Conservation (phyloP, 2,113 vertebrate genomes). For the Phyllostomus hastatus region DNA sequence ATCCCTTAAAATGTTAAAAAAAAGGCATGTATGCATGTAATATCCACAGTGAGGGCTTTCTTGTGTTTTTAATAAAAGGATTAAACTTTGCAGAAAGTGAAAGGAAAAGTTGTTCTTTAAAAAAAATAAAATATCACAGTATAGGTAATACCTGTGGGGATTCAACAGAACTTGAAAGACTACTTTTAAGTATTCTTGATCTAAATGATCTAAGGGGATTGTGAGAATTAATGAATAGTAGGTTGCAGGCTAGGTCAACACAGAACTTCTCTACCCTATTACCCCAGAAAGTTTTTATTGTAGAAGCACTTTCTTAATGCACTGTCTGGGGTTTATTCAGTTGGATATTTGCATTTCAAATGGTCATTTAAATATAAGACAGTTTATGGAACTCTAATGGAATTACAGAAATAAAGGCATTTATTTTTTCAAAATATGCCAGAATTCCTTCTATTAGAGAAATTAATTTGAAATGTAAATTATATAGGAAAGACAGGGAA, state of each 20-base stretch:
- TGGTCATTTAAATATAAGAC: conserved; percentile 38
- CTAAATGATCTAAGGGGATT: conserved; percentile 65
- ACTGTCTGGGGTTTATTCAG: conserved; percentile 30
- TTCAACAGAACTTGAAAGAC: conserved; percentile 71
- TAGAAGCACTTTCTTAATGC: conserved; percentile 30
- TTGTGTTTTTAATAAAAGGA: conserved; percentile 69
- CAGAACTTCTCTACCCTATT: conserved; percentile 7
- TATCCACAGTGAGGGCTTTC: conserved; percentile 44
- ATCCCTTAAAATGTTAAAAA: conserved; percentile 14
- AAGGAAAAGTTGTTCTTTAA: conserved; percentile 54
- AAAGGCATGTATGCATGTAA: conserved; percentile 27
- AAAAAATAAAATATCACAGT: conserved; percentile 70
- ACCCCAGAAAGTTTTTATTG: conserved; percentile 59
- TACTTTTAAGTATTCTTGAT: conserved; percentile 74
- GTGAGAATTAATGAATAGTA: conserved; percentile 70
- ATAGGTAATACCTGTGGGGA: conserved; percentile 68
- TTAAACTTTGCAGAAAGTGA: conserved; percentile 65
- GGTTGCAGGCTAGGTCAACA: conserved; percentile 60
- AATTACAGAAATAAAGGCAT: conserved; percentile 18
- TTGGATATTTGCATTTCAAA: conserved; percentile 70
- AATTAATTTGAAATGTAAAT: conserved; percentile 22
- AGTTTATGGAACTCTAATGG: conserved; percentile 52
- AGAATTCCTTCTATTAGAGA: neutral
- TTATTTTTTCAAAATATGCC: conserved; percentile 33
- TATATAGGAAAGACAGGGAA: too few species aligned